Percentiles rank a stretch among this genome's conserved stretches.
These are phyloP conservation scores for Typhlomys cinereus DNA, from an alignment of 2,113 vertebrate species.

Conservation along the genomic window DNA sequence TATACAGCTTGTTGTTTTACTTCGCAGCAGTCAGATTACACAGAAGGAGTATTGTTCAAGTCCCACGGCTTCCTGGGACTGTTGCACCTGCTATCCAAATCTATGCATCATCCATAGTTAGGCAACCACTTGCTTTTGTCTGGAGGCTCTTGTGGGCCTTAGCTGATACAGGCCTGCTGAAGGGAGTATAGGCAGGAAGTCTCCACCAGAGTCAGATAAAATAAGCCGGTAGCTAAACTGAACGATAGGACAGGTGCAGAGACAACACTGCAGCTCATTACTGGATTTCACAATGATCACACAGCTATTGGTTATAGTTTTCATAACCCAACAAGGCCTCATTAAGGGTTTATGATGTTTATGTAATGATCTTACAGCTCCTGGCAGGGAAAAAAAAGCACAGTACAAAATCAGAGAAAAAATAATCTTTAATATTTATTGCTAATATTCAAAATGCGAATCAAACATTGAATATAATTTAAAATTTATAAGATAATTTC, in stretches of 20 bases:
- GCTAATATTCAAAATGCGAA: background rate
- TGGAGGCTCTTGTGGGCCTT: background rate
- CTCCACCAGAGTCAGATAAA: background rate
- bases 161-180: background rate
- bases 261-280: background rate
- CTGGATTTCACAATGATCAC: background rate
- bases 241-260: background rate
- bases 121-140: constrained; percentile 45
- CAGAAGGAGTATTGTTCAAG: constrained; percentile 58
- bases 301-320: background rate
- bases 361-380: background rate
- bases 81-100: constrained; percentile 12
- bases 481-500: background rate
- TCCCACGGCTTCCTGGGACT: constrained; percentile 44
- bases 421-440: background rate
- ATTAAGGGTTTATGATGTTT: background rate
- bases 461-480: background rate
- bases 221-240: background rate
- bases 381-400: constrained; percentile 31
- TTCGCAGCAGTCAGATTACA: constrained; percentile 31
- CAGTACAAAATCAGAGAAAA: background rate
- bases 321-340: background rate
- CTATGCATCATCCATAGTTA: background rate
- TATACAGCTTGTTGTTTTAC: constrained; percentile 32
- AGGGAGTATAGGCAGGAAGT: background rate